These are phyloP conservation scores for Neoseiulus cucumeris DNA, from an alignment of 1,140 invertebrate species.

Conservation along the genomic window DNA sequence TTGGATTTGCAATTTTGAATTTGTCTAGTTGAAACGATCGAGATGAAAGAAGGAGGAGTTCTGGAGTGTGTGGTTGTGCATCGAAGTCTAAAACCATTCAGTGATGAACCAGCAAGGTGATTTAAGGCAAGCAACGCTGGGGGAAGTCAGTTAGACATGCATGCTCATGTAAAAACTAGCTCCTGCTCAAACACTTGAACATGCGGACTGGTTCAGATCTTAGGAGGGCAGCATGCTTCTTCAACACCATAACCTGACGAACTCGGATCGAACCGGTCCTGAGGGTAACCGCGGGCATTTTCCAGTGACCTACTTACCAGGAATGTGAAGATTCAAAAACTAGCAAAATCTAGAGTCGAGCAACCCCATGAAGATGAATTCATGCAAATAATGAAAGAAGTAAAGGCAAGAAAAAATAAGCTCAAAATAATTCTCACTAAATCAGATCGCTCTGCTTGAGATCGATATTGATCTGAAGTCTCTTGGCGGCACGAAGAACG, in stretches of 20 bases:
- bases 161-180: too few species aligned
- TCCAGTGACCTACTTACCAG: neutral
- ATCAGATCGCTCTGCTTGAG: conserved; percentile 8
- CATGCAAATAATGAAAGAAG: neutral
- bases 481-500: conserved; percentile 22
- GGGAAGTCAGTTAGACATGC: too few species aligned
- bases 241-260: neutral
- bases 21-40: neutral
- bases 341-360: neutral
- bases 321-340: neutral
- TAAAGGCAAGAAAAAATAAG: neutral
- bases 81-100: neutral
- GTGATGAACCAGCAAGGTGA: too few species aligned
- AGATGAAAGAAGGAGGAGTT: too few species aligned
- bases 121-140: too few species aligned
- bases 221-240: neutral
- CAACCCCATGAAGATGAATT: neutral
- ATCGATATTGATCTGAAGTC: conserved; percentile 24
- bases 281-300: neutral
- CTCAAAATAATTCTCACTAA: neutral
- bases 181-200: too few species aligned
- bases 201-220: too few species aligned
- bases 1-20: neutral
- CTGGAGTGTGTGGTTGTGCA: neutral
- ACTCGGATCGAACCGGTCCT: too few species aligned